Evolutionary conservation across 2,888 invertebrate genomes (phyloP), one percentile per base, ranked within the genome.

Genomic region (Acronicta leporina): DNA sequence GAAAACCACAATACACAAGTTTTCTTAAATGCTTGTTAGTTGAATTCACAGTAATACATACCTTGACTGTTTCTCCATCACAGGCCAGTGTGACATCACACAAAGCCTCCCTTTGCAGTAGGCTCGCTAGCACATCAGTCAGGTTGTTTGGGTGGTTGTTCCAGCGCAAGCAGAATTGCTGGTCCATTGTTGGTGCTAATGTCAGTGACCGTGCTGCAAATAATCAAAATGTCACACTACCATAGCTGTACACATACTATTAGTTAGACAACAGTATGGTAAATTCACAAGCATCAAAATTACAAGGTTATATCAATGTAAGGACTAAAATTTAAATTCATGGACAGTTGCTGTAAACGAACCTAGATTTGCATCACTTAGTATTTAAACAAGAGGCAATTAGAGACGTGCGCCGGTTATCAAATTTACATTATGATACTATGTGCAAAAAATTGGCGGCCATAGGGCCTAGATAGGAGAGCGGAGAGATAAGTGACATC

Each of bases 31-130:
- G 30, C 5, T n/a, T n/a, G 1, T 40, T 13, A 44, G 15, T 35
- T 38, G 44, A 42, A 42, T 0, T 16, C 43, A n/a, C 43, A 58
- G 10, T 42, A 20, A 45, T 44, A 45, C 40, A 10, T 88, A 96
- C 96, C 95, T 97, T 97, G 90, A 97, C 97, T 86, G 97, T 97
- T 92, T 97, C 97, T 86, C 98, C 98, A 90, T 98, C 98, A 92
- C 98, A 98, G 79, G 98, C 98, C 87, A 98, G 95, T 83, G 98
- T 98, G 84, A 98, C 98, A 95, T 98, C 98, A 90, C 98, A 98
- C 82, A 98, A 96, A 82, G 97, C 97, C 95, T 98, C 98, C 90
- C 98, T 96, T 92, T 97, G 97, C 86, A 98, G 95, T 87, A 98
- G 95, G 89, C 97, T 97, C 87, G 97, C 97, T 85, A 98, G 96